phyloP scores from a whole-genome alignment of 2,888 invertebrate species.

The Drosophila rubida region DNA sequence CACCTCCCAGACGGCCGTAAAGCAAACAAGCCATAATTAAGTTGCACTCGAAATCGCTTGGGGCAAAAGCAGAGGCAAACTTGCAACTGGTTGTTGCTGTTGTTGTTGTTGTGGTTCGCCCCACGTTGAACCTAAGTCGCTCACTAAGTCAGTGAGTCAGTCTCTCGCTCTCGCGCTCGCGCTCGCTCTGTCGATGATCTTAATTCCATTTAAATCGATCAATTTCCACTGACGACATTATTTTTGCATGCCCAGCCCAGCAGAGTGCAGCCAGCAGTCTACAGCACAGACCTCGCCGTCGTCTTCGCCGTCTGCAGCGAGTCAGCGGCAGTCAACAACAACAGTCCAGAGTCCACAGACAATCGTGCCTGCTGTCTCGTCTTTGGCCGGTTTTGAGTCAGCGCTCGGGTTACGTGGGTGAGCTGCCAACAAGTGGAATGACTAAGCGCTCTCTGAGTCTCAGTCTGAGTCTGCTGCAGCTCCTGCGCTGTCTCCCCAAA shows the following conservation, averaged over 20 bases:
- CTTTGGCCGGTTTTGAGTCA: slow-evolving; percentile 51
- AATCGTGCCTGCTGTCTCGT: slow-evolving; percentile 20
- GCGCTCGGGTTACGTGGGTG: slow-evolving; percentile 74
- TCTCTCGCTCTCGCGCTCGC: slow-evolving; percentile 25
- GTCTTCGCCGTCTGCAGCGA: slow-evolving; percentile 3
- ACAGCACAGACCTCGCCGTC: slow-evolving; percentile 2
- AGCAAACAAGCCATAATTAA: slow-evolving; percentile 80
- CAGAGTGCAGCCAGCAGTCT: slow-evolving; percentile 3
- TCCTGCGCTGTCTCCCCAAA: neutral
- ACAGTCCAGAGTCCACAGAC: slow-evolving; percentile 14
- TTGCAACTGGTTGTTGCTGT: slow-evolving; percentile 14
- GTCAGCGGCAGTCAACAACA: slow-evolving; percentile 6
- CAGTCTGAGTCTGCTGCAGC: neutral
- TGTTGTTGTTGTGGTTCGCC: neutral
- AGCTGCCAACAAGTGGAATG: slow-evolving; percentile 77
- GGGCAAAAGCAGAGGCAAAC: slow-evolving; percentile 10
- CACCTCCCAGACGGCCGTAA: slow-evolving; percentile 76
- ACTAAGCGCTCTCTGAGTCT: slow-evolving; percentile 63
- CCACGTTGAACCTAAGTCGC: slow-evolving; percentile 56
- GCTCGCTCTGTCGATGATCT: slow-evolving; percentile 70
- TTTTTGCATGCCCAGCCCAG: slow-evolving; percentile 69
- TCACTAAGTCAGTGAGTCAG: slow-evolving; percentile 80
- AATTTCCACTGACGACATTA: slow-evolving; percentile 82
- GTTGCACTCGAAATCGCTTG: slow-evolving; percentile 61
- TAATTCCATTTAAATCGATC: slow-evolving; percentile 83